Evolutionary conservation across 92 coral and sea anemone genomes (phyloP).

Genomic region (Galaxea fascicularis): DNA sequence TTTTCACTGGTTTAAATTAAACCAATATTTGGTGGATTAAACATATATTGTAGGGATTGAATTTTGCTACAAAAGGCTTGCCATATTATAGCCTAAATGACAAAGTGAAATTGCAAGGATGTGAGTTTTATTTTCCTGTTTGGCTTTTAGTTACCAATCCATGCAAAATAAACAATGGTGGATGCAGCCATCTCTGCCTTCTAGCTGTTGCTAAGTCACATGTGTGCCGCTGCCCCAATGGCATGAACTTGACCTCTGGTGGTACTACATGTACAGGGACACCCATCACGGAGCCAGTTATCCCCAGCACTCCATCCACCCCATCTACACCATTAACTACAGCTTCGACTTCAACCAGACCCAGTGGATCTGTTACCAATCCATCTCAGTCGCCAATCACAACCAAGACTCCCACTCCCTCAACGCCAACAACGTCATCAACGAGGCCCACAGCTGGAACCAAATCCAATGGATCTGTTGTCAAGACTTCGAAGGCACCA

Average conservation of each 20-base stretch:
- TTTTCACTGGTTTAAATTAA: no score
- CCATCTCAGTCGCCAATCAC: neutral
- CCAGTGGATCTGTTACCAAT: neutral
- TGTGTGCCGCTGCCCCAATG: conserved; percentile 88
- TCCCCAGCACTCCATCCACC: conserved; percentile 24
- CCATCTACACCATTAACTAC: conserved; percentile 16
- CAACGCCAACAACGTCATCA: no score
- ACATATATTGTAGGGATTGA: no score
- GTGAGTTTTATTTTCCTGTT: neutral
- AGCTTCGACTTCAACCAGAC: conserved; percentile 5
- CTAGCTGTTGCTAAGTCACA: conserved; percentile 58
- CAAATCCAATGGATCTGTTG: neutral
- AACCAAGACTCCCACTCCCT: neutral
- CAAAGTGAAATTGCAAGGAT: neutral
- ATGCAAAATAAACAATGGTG: conserved; percentile 86
- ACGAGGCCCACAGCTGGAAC: neutral
- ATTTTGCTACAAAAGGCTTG: no score
- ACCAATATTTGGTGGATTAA: no score
- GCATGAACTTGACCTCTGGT: conserved; percentile 74
- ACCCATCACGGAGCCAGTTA: conserved; percentile 63
- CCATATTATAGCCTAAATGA: no score
- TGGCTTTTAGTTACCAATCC: conserved; percentile 68
- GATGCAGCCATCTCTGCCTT: conserved; percentile 94
- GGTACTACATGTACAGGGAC: conserved; percentile 66
- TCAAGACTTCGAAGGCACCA: neutral